Evolutionary conservation across 2,797 vertebrate genomes (phyloP).

Genomic region (Sebastes nivosus): DNA sequence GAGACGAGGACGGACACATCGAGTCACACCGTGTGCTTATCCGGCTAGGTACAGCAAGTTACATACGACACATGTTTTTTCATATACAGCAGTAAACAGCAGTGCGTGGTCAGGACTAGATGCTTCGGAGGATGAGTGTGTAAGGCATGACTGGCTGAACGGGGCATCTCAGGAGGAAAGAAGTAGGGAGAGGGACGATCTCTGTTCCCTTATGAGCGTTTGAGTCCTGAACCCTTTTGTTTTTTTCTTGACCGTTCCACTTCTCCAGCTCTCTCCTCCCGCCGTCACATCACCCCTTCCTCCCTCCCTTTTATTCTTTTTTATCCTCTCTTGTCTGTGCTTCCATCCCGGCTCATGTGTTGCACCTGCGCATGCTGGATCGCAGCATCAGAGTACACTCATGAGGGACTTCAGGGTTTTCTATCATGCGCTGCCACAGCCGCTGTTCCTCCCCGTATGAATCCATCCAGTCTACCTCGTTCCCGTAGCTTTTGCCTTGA

Average conservation of each 20-base stretch:
- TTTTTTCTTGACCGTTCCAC: conserved; percentile 2
- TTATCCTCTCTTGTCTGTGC: conserved; percentile 12
- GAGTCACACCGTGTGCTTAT: conserved; percentile 67
- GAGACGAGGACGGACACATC: conserved; percentile 38
- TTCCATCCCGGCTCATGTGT: conserved; percentile 70
- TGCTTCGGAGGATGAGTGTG: conserved; percentile 50
- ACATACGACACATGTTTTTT: conserved; percentile 37
- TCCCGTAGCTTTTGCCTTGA: conserved; percentile 91
- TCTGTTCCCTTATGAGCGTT: background rate
- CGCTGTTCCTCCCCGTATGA: conserved; percentile 92
- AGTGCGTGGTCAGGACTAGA: conserved; percentile 64
- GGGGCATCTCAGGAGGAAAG: conserved; percentile 1
- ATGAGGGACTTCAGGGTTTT: conserved; percentile 89
- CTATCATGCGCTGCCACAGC: conserved; percentile 94
- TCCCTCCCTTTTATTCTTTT: background rate
- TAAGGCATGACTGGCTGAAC: conserved; percentile 78
- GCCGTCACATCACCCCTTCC: background rate
- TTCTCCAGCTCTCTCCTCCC: conserved; percentile 16
- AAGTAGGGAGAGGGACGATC: conserved; percentile 1
- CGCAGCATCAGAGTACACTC: conserved; percentile 94
- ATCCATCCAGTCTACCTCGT: conserved; percentile 96
- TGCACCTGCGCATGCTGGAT: conserved; percentile 90
- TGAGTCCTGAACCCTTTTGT: background rate
- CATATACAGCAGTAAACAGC: conserved; percentile 55
- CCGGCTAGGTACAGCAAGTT: conserved; percentile 22